phyloP scores from a whole-genome alignment of 2,888 invertebrate species.

The Desoria tigrina region DNA sequence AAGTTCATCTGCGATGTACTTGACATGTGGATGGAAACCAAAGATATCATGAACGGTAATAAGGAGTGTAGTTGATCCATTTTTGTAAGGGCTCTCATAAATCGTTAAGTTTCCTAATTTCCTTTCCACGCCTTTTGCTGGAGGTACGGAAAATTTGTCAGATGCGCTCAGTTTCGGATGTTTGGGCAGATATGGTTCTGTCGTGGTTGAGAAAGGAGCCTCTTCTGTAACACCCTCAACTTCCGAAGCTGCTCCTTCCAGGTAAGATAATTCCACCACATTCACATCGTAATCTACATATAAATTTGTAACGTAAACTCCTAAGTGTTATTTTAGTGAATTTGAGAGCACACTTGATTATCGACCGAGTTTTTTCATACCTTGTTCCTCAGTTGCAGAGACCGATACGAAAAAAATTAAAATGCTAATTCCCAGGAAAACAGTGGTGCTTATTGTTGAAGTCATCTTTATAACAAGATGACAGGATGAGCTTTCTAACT shows the following conservation, averaged over 20 bases:
- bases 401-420: too few species aligned
- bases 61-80: slow-evolving; percentile 27
- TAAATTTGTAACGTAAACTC: too few species aligned
- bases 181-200: background rate
- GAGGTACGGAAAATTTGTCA: slow-evolving; percentile 29
- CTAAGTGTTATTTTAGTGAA: too few species aligned
- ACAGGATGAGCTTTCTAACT: too few species aligned
- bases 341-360: too few species aligned
- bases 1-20: slow-evolving; percentile 37
- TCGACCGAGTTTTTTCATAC: too few species aligned
- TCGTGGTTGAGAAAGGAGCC: background rate
- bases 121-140: slow-evolving; percentile 32
- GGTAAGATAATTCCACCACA: slow-evolving; percentile 1
- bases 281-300: background rate
- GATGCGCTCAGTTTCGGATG: slow-evolving; percentile 17
- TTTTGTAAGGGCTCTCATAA: slow-evolving; percentile 36
- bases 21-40: slow-evolving; percentile 42
- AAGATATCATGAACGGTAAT: slow-evolving; percentile 43
- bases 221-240: slow-evolving; percentile 7
- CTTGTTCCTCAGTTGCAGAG: too few species aligned
- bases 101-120: slow-evolving; percentile 34
- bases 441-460: too few species aligned
- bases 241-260: background rate
- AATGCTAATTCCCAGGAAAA: too few species aligned
- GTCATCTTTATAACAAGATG: too few species aligned